Base-by-base conservation (phyloP, 1,140 invertebrate species). In the Calephelis nemesis region DNA sequence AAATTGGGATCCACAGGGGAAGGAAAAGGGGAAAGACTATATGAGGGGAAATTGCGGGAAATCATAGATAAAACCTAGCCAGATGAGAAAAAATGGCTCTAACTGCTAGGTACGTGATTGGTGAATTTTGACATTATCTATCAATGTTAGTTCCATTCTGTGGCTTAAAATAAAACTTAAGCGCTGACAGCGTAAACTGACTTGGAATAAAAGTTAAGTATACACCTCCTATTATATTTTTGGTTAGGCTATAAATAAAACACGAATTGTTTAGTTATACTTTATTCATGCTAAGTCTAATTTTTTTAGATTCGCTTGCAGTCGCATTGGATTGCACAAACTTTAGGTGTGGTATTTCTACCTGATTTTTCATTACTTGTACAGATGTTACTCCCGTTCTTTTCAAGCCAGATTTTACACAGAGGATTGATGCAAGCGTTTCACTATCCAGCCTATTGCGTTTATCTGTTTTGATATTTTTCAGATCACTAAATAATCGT, bases 221-320 rank as follows among this genome's bases (percentile, higher is more conserved):
- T 42, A 42, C 42, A 7, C 5, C 42, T 42, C 5, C 42, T 42
- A 8, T 1, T 54, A 54, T 54, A 54, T 54, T 54, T 54, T 12
- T 54, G 10, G 52, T 54, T 7, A 54, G 52, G 13, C 52, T 54
- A 30, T 54, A 54, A 54, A 54, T 54, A 10, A 63, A 63, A 45
- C 30, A 45, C 42, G 15, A 47, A 63, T 63, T 8, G 42, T 63
- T 42, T 47, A 11, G 9, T 63, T 47, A 63, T 63, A 47, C 62
- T 63, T 63, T 63, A 63, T 63, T 63, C 62, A 63, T 63, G 12
- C 40, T 63, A 45, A 63, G 62, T 45, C 62, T 47, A 45, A 54
- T 63, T 63, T 63, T 63, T 63, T 63, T 63, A 63, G 40, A 47
- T 63, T 63, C 62, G 40, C 62, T 63, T 63, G 62, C 62, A 63